Conservation (phyloP, 2,113 vertebrate genomes). For the Myotis yumanensis region DNA sequence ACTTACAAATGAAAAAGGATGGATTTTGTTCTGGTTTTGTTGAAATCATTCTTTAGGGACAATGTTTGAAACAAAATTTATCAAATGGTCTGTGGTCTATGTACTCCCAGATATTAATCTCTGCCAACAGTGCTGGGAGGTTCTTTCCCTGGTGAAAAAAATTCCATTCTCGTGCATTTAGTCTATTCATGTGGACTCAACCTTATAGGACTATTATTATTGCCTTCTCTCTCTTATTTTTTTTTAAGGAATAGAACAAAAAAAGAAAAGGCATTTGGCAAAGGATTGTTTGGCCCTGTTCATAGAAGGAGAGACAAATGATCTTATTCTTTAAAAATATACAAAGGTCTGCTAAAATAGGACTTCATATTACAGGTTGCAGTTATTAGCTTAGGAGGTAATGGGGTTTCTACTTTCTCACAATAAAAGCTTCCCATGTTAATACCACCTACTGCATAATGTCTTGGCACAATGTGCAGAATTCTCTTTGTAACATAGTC, state of each 20-base stretch:
- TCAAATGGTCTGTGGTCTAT: slow-evolving; percentile 47
- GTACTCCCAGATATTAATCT: slow-evolving; percentile 61
- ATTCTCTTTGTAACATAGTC: slow-evolving; percentile 57
- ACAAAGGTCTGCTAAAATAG: slow-evolving; percentile 69
- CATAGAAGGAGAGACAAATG: slow-evolving; percentile 54
- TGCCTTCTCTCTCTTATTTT: slow-evolving; percentile 40
- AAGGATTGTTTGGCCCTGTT: not conserved
- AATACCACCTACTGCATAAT: slow-evolving; percentile 49
- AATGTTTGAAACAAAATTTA: slow-evolving; percentile 55
- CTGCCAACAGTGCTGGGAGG: not conserved
- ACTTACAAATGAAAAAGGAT: slow-evolving; percentile 64
- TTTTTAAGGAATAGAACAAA: slow-evolving; percentile 8
- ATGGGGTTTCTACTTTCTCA: slow-evolving; percentile 39
- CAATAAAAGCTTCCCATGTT: slow-evolving; percentile 54
- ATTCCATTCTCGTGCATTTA: slow-evolving; percentile 62
- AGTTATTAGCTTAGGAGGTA: slow-evolving; percentile 63
- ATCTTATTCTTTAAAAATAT: slow-evolving; percentile 64
- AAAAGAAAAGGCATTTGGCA: slow-evolving; percentile 40
- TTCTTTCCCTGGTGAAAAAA: slow-evolving; percentile 54
- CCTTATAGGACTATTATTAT: slow-evolving; percentile 52
- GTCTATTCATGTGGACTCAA: slow-evolving; percentile 57
- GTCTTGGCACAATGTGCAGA: slow-evolving; percentile 20
- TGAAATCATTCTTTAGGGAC: slow-evolving; percentile 56
- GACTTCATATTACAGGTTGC: slow-evolving; percentile 40
- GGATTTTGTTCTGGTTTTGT: slow-evolving; percentile 63